These are phyloP conservation scores for Cinclus mexicanus DNA, from an alignment of 2,113 vertebrate species.

Conservation along the genomic window DNA sequence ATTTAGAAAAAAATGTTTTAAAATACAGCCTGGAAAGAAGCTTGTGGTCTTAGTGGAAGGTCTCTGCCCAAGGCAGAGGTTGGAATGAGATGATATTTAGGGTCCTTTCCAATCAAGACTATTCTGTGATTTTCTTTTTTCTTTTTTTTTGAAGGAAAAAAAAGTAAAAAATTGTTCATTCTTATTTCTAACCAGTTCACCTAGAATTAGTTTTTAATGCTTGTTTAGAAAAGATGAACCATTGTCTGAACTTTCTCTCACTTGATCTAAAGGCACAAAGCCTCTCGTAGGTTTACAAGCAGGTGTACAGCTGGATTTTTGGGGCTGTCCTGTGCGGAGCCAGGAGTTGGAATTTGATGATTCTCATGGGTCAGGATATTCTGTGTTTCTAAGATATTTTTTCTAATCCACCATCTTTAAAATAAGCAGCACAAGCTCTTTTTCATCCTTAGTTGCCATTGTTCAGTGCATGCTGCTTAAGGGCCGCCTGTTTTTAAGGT, in stretches of 20 bases:
- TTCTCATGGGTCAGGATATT: not conserved
- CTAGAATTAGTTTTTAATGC: not conserved
- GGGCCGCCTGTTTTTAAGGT: not conserved
- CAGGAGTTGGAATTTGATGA: accelerated
- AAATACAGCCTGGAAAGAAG: not conserved
- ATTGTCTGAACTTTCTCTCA: not conserved
- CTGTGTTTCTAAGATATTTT: not conserved
- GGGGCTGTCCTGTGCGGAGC: not conserved
- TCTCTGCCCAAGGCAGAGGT: not conserved
- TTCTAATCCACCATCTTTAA: not conserved
- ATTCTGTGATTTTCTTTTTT: not conserved
- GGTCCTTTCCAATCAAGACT: not conserved
- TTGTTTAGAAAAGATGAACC: not conserved
- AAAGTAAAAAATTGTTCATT: not conserved
- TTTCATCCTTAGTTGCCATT: not conserved
- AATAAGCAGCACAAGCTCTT: not conserved
- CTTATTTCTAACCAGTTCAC: not conserved
- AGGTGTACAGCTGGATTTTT: not conserved
- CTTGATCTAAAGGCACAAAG: not conserved
- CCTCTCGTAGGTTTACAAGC: not conserved
- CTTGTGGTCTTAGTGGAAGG: not conserved
- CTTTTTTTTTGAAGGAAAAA: not conserved
- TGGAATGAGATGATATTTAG: not conserved
- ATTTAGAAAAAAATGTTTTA: not conserved
- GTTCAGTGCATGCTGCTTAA: not conserved